These are phyloP conservation scores for Sarcoramphus papa DNA, from an alignment of 2,797 vertebrate species.

Conservation along the genomic window DNA sequence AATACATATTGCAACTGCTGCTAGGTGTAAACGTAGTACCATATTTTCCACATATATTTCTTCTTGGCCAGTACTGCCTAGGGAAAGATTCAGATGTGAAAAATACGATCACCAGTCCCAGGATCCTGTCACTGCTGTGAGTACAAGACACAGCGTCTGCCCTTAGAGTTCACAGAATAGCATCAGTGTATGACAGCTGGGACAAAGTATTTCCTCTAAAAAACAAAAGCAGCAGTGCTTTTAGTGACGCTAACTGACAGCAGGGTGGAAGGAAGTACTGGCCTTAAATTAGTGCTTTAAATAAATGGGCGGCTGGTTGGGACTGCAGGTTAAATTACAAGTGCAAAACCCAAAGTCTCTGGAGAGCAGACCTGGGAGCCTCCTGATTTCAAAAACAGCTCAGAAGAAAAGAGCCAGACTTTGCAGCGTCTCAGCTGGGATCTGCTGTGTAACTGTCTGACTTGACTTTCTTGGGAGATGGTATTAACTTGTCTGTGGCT, in stretches of 20 bases:
- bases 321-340: background rate
- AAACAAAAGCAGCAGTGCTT: background rate
- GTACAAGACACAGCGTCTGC: background rate
- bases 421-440: background rate
- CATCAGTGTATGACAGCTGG: rapidly evolving
- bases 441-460: background rate
- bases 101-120: background rate
- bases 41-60: background rate
- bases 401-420: background rate
- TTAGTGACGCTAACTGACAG: background rate
- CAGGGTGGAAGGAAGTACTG: background rate
- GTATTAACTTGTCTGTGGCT: background rate
- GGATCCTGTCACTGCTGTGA: background rate
- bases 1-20: background rate
- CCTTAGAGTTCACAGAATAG: background rate
- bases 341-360: background rate
- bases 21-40: background rate
- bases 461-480: background rate
- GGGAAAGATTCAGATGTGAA: background rate
- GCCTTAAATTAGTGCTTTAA: background rate
- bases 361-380: background rate
- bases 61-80: background rate
- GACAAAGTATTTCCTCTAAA: background rate
- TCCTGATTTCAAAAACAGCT: background rate
- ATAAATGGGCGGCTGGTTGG: background rate